A percentile compares a stretch with the other conserved stretches of the same genome.
Evolutionary conservation across 2,113 vertebrate genomes (phyloP).

Genomic region (Azemiops feae): DNA sequence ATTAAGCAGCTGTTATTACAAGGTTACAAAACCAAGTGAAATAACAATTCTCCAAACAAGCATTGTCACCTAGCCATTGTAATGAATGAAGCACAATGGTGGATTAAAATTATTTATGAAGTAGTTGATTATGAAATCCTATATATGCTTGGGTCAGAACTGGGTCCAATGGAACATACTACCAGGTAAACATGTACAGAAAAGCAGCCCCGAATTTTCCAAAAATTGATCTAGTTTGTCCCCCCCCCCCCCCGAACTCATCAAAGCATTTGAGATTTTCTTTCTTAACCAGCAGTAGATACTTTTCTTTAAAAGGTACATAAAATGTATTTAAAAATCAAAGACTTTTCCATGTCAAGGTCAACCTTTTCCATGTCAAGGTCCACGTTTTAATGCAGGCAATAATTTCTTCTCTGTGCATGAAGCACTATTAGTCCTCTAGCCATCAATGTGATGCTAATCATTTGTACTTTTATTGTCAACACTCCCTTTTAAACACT

Average conservation of each 20-base stretch:
- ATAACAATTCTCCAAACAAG: conserved; percentile 18
- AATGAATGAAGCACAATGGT: background rate
- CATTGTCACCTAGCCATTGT: background rate
- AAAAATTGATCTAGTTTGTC: background rate
- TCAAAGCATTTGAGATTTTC: background rate
- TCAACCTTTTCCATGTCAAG: background rate
- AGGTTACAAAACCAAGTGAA: conserved; percentile 27
- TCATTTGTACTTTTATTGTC: background rate
- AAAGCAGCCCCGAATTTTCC: background rate
- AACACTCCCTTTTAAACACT: background rate
- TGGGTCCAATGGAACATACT: background rate
- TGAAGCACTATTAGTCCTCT: background rate
- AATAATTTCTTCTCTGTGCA: background rate
- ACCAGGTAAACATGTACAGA: background rate
- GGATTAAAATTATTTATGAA: conserved; percentile 6
- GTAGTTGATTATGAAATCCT: background rate
- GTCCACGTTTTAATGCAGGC: background rate
- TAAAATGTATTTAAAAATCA: background rate
- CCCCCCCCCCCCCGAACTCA: background rate
- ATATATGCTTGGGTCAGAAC: background rate
- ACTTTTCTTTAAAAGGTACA: background rate
- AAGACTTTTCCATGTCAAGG: background rate
- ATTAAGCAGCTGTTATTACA: conserved; percentile 36
- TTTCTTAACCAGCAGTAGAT: background rate
- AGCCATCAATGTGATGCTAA: background rate